phyloP scores from a whole-genome alignment of 2,888 invertebrate species.

The Cephus sareptanus region DNA sequence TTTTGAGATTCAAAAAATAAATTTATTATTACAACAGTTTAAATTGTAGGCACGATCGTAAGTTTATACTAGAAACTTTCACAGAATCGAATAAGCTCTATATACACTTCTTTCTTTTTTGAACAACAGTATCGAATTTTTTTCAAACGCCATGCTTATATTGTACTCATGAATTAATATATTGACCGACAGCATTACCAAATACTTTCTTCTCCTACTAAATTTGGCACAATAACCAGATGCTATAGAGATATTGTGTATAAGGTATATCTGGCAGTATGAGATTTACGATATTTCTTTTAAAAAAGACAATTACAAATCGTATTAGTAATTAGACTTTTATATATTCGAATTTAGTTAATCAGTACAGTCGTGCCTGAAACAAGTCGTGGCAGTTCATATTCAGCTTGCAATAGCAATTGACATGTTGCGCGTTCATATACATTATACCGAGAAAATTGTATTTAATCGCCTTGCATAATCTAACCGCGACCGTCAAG shows the following conservation, averaged over 20 bases:
- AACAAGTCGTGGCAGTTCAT: slow-evolving; percentile 15
- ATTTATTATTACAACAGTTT: slow-evolving; percentile 14
- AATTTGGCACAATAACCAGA: slow-evolving; percentile 15
- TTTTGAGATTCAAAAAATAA: slow-evolving; percentile 36
- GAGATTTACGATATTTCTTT: not conserved
- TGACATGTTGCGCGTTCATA: slow-evolving; percentile 5
- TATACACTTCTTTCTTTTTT: not conserved
- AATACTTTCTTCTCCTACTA: not conserved
- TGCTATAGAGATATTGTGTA: not conserved
- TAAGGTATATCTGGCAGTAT: not conserved
- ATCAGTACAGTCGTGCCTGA: slow-evolving; percentile 17
- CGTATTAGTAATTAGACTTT: not conserved
- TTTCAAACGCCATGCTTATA: not conserved
- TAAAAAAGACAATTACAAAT: slow-evolving; percentile 5
- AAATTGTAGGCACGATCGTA: slow-evolving; percentile 1
- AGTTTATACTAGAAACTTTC: slow-evolving; percentile 1
- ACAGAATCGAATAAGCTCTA: slow-evolving; percentile 2
- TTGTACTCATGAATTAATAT: not conserved
- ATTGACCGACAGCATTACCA: not conserved
- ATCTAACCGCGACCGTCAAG: not conserved
- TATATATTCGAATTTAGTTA: not conserved
- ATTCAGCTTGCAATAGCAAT: slow-evolving; percentile 3
- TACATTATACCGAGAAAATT: not conserved
- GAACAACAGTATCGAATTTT: not conserved
- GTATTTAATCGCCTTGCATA: not conserved